A percentile compares a stretch with the other conserved stretches of the same genome.
Conservation (phyloP, 2,113 vertebrate species). For the Neodontobutis hainanensis region DNA sequence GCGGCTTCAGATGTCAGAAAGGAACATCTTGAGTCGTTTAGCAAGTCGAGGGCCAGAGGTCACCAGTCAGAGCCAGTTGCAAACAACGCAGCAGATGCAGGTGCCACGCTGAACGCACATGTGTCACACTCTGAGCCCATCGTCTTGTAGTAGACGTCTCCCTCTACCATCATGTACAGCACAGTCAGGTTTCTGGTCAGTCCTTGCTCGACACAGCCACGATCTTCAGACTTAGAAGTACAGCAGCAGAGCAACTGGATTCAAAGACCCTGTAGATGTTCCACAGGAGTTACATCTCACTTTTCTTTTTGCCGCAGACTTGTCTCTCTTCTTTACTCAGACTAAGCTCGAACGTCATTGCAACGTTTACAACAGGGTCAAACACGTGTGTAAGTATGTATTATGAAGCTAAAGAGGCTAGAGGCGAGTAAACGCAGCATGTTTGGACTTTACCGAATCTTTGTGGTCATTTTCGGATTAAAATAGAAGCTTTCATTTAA, state of each 20-base stretch:
- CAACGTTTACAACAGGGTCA: slow-evolving; percentile 49
- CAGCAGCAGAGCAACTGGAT: slow-evolving; percentile 42
- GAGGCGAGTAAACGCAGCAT: slow-evolving; percentile 49
- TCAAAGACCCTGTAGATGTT: slow-evolving; percentile 44
- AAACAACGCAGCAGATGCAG: slow-evolving; percentile 84
- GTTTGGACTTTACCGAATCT: slow-evolving; percentile 58
- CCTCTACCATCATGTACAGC: slow-evolving; percentile 58
- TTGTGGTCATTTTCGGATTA: slow-evolving; percentile 58
- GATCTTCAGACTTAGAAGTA: slow-evolving; percentile 50
- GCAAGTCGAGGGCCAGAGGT: slow-evolving; percentile 90
- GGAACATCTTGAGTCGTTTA: slow-evolving; percentile 96
- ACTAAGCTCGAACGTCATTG: slow-evolving; percentile 41
- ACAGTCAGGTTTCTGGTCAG: slow-evolving; percentile 64
- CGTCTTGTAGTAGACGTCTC: slow-evolving; percentile 62
- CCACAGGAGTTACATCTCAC: slow-evolving; percentile 22
- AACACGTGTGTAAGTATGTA: slow-evolving; percentile 53
- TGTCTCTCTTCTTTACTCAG: slow-evolving; percentile 42
- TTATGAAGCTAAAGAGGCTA: slow-evolving; percentile 33
- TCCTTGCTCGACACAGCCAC: slow-evolving; percentile 46
- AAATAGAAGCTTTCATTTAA: slow-evolving; percentile 37
- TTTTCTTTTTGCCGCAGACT: slow-evolving; percentile 28
- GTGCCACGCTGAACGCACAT: slow-evolving; percentile 74
- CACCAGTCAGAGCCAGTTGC: slow-evolving; percentile 70
- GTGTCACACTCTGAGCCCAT: slow-evolving; percentile 31
- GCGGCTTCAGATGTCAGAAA: slow-evolving; percentile 96